phyloP scores from a whole-genome alignment of 2,797 vertebrate genomes.

The Megalops cyprinoides region DNA sequence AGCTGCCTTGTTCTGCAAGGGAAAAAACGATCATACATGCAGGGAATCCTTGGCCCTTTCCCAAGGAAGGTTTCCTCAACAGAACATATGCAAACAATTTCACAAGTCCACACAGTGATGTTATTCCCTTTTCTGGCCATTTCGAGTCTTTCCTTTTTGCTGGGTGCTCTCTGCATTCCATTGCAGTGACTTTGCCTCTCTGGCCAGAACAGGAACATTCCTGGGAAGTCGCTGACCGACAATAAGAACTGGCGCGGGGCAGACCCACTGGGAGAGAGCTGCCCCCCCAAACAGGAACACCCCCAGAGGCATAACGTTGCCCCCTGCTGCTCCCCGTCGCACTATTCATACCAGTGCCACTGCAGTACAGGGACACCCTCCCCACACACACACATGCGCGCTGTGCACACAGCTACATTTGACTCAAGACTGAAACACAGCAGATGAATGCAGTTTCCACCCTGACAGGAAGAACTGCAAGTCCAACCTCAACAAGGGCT shows the following conservation, averaged over 20 bases:
- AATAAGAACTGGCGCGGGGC: constrained; percentile 29
- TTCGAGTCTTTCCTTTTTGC: constrained; percentile 36
- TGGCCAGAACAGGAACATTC: constrained; percentile 40
- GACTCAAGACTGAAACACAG: not conserved
- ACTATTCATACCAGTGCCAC: not conserved
- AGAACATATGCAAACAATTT: constrained; percentile 7
- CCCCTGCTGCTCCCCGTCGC: constrained; percentile 4
- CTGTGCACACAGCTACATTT: not conserved
- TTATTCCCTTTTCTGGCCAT: constrained; percentile 27
- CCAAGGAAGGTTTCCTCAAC: not conserved
- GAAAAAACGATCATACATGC: not conserved
- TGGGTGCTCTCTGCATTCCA: constrained; percentile 41
- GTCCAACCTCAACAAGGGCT: not conserved
- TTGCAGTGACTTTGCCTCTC: constrained; percentile 39
- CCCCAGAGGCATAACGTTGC: not conserved
- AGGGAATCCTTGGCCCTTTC: not conserved
- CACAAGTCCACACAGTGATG: not conserved
- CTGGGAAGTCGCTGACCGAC: constrained; percentile 39
- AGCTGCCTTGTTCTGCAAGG: constrained; percentile 7
- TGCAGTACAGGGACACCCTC: not conserved
- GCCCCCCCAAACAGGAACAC: constrained; percentile 1
- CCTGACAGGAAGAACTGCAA: not conserved
- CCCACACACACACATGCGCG: not conserved
- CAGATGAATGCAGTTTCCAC: not conserved
- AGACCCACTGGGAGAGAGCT: not conserved